Evolutionary conservation across 2,113 vertebrate species (phyloP).

Genomic region (Rostratula benghalensis): DNA sequence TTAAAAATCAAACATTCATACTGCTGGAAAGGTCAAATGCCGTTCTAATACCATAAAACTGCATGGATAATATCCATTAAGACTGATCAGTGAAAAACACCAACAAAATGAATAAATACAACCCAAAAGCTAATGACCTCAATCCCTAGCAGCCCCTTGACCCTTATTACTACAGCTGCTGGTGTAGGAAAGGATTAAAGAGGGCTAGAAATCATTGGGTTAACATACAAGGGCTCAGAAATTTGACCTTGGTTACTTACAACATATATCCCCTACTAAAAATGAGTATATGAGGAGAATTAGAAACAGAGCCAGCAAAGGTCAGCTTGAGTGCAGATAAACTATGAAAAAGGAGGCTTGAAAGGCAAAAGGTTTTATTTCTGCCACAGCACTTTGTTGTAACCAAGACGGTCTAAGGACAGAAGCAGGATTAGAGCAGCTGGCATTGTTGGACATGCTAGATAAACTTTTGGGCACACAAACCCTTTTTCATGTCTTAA

Average conservation of each 20-base stretch:
- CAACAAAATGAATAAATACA: constrained; percentile 72
- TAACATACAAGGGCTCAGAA: constrained; percentile 74
- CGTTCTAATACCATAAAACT: constrained; percentile 7
- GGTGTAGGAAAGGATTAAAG: constrained; percentile 78
- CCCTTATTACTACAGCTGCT: constrained; percentile 77
- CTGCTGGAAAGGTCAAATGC: constrained; percentile 31
- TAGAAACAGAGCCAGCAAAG: constrained; percentile 79
- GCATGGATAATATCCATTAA: constrained; percentile 51
- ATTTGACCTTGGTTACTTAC: constrained; percentile 79
- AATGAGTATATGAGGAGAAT: constrained; percentile 77
- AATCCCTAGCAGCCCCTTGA: constrained; percentile 69
- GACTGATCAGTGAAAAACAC: constrained; percentile 40
- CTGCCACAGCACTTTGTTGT: neutral
- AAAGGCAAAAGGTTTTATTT: constrained; percentile 46
- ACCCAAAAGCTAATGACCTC: constrained; percentile 73
- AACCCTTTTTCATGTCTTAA: neutral
- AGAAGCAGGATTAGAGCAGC: neutral
- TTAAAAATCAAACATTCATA: neutral
- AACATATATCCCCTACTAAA: constrained; percentile 75
- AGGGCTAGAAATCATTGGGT: constrained; percentile 75
- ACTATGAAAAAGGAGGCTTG: constrained; percentile 61
- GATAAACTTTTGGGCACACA: neutral
- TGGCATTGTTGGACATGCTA: neutral
- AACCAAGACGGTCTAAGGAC: neutral
- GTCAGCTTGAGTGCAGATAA: constrained; percentile 76